Base-by-base conservation (phyloP, 2,888 invertebrate species). In the Apodemia zela region DNA sequence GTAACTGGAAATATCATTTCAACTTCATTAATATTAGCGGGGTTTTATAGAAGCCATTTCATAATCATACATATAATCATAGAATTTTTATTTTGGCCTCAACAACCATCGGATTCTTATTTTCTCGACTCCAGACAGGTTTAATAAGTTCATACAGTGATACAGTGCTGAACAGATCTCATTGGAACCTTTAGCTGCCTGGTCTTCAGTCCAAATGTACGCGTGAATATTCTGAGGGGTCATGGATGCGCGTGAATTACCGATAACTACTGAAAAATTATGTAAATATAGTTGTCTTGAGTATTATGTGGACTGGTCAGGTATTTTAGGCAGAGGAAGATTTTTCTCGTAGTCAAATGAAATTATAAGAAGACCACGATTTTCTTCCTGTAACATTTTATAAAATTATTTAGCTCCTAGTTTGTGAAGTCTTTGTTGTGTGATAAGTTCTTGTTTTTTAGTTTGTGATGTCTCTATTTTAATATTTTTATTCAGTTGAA, bases 311-410 rank as follows among this genome's bases (percentile, higher is more conserved):
- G 59, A 59, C 33, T 21, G 29, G 17, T 63, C 58, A 11, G 47
- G 38, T n/a, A 61, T 47, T 61, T 13, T 45, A 15, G 60, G 60
- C 58, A 42, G 6, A 33, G 33, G 33, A 33, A 33, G 33, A 33
- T 33, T 33, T 33, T 33, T 33, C 33, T 33, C 33, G 33, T 0
- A 33, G 33, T 33, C 33, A 33, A 33, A 33, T 33, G 8, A 33
- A 33, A 33, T 33, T 33, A 35, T 38, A 38, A 38, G 38, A 11
- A 38, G 38, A 38, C 10, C 11, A 38, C 11, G 33, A 8, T 8
- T 7, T 51, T 61, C 61, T 33, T 61, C 35, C 15, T 61, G 51
- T 45, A 61, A 35, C 35, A 61, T 61, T 61, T 61, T 61, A 51
- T 33, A 61, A 61, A 49, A 61, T 18, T 61, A 49, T 42, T 61